Evolutionary conservation across 2,797 vertebrate species (phyloP), one percentile per base, ranked within the genome.

Genomic region (Antennarius maculatus): DNA sequence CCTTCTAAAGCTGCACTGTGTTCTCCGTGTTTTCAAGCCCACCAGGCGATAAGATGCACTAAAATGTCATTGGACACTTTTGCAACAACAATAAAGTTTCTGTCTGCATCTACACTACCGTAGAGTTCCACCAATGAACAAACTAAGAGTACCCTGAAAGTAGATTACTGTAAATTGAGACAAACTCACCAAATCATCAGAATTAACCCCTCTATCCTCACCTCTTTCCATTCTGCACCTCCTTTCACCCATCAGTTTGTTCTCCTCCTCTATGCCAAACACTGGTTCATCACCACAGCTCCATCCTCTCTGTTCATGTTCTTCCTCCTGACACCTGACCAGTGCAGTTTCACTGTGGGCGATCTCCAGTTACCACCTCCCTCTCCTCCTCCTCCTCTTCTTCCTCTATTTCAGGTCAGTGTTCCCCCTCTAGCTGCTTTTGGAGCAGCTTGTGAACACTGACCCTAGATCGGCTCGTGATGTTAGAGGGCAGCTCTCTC

Each of bases 331-430:
- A 90, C 71, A 91, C 79, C 77, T 67, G 88, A 90, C 84, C 79
- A 6, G 67, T 48, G 56, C 46, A 29, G 77, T 80, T 84, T 82
- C 84, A 68, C 80, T 80, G 34, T 9, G 77, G 54, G 70, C 31
- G 71, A 58, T 87, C 88, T 92, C 91, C 29, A 27, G 81, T 92
- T 92, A 84, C 90, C 23, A 23, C 23, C 1, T 23, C 23, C 23
- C 23, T 23, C 23, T 23, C 23, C 23, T 23, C 23, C 23, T 23
- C 23, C 78, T 47, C 50, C 29, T 49, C 34, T 47, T 54, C 11
- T 29, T 17, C 4, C n/a, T 65, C 1, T 50, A 12, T 60, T 82
- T 72, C 61, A 53, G 71, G 27, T 46, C 61, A 62, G 72, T 16
- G 7, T 18, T 51, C 54, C 54, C 28, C 48, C 53, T 47, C 52